Conservation (phyloP, 2,113 vertebrate genomes). For the Cryptotis parvus region DNA sequence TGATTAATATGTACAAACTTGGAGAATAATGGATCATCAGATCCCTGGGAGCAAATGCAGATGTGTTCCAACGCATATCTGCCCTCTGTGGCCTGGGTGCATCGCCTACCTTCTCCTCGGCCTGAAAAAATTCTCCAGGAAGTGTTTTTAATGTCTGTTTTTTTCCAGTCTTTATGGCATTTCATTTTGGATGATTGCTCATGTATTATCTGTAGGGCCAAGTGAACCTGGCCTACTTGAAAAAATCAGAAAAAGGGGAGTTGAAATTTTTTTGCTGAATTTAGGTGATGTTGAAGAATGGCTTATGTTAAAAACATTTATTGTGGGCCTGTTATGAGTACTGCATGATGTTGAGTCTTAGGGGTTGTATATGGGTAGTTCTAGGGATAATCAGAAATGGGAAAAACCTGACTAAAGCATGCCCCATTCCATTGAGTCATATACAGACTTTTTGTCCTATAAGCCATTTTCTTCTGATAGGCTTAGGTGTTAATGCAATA, state of each 20-base stretch:
- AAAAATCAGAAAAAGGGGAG: not conserved
- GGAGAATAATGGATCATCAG: slow-evolving; percentile 46
- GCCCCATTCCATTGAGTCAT: not conserved
- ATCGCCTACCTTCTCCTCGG: not conserved
- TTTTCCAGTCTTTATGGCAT: slow-evolving; percentile 66
- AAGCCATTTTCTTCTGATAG: not conserved
- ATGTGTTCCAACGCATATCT: slow-evolving; percentile 20
- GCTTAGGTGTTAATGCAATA: not conserved
- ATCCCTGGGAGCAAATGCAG: slow-evolving; percentile 51
- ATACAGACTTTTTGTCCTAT: not conserved
- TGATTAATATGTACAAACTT: slow-evolving; percentile 72
- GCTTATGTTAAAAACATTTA: slow-evolving; percentile 13
- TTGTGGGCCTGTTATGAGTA: not conserved
- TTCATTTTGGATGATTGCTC: slow-evolving; percentile 70
- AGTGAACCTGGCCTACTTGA: slow-evolving; percentile 50
- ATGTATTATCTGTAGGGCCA: slow-evolving; percentile 65
- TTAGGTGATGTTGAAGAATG: slow-evolving; percentile 5
- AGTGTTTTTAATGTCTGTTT: slow-evolving; percentile 35
- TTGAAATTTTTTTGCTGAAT: not conserved
- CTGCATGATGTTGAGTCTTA: not conserved
- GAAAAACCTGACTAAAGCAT: not conserved
- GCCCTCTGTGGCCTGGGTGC: slow-evolving; percentile 11
- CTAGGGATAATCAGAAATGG: not conserved
- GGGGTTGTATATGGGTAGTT: rapidly evolving
- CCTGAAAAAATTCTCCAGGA: slow-evolving; percentile 30